These are phyloP conservation scores for Epinotia brunnichana DNA, from an alignment of 2,888 invertebrate species.

Conservation along the genomic window DNA sequence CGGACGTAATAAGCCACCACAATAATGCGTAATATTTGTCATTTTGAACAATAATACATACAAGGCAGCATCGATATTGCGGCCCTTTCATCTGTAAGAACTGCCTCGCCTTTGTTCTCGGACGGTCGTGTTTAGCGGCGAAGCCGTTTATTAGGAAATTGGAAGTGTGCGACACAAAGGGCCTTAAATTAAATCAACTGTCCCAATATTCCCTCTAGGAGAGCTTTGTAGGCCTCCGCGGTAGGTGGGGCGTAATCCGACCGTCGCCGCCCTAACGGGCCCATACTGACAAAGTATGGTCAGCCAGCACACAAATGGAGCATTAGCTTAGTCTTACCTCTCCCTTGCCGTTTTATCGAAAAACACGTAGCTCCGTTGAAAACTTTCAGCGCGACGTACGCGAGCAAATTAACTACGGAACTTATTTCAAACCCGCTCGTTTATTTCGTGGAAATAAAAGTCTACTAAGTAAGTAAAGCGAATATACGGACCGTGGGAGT, in stretches of 20 bases:
- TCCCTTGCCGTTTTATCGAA: slow-evolving; percentile 40
- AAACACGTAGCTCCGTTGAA: slow-evolving; percentile 43
- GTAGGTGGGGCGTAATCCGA: slow-evolving; percentile 53
- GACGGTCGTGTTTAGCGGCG: slow-evolving; percentile 61
- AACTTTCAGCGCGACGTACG: slow-evolving; percentile 46
- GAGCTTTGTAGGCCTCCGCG: slow-evolving; percentile 60
- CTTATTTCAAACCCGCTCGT: slow-evolving; percentile 53
- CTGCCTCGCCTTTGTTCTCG: slow-evolving; percentile 67
- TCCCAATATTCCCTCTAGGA: slow-evolving; percentile 69
- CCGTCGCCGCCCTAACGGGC: slow-evolving; percentile 50
- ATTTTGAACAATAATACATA: slow-evolving; percentile 64
- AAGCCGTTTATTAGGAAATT: slow-evolving; percentile 74
- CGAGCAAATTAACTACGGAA: slow-evolving; percentile 53
- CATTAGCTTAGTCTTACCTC: slow-evolving; percentile 45
- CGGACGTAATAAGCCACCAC: slow-evolving; percentile 46
- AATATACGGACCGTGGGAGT: slow-evolving; percentile 54
- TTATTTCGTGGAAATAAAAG: slow-evolving; percentile 53
- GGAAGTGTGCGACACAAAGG: slow-evolving; percentile 75
- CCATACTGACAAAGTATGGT: slow-evolving; percentile 56
- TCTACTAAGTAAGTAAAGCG: slow-evolving; percentile 52
- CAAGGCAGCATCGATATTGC: slow-evolving; percentile 63
- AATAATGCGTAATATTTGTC: slow-evolving; percentile 59
- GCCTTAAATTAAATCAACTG: slow-evolving; percentile 77
- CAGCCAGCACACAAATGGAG: slow-evolving; percentile 52
- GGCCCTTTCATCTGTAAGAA: slow-evolving; percentile 62